Conservation (phyloP, 2,888 invertebrate genomes). For the Coronaproctus castanopsis region DNA sequence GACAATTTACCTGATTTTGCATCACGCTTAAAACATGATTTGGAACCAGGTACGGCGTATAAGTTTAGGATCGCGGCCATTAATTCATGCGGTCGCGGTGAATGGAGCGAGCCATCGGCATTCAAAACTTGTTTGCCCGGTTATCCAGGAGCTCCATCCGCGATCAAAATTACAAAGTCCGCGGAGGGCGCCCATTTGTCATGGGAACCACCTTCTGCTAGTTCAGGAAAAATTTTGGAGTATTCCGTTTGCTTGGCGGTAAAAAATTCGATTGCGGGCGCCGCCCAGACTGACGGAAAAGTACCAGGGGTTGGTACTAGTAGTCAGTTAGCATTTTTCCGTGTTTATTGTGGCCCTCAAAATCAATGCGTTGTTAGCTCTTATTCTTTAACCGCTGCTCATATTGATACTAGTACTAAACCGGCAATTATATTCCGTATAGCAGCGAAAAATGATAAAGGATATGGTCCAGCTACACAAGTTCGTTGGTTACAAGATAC, state of each 20-base stretch:
- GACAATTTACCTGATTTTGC: slow-evolving; percentile 30
- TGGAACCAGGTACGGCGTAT: slow-evolving; percentile 41
- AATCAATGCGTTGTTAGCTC: slow-evolving; percentile 84
- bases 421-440: slow-evolving; percentile 98
- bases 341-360: slow-evolving; percentile 84
- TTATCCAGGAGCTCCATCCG: slow-evolving; percentile 92
- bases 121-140: slow-evolving; percentile 96
- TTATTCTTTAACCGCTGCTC: slow-evolving; percentile 67
- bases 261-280: slow-evolving; percentile 26
- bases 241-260: slow-evolving; percentile 96
- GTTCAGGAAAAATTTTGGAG: slow-evolving; percentile 77
- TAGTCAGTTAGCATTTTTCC: slow-evolving; percentile 81
- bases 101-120: slow-evolving; percentile 82
- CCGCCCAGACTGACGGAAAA: slow-evolving; percentile 8
- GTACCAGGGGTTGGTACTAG: no score
- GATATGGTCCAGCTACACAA: slow-evolving; percentile 99
- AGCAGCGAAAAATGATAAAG: slow-evolving; percentile 94
- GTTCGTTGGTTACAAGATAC: slow-evolving; percentile 91
- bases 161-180: slow-evolving; percentile 92
- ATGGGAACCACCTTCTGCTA: slow-evolving; percentile 93
- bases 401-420: slow-evolving; percentile 73
- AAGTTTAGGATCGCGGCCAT: slow-evolving; percentile 43
- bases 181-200: slow-evolving; percentile 86
- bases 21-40: slow-evolving; percentile 28
- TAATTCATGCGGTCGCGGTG: slow-evolving; percentile 69